Evolutionary conservation across 2,888 invertebrate species (phyloP).

Genomic region (Incurvaria masculella): DNA sequence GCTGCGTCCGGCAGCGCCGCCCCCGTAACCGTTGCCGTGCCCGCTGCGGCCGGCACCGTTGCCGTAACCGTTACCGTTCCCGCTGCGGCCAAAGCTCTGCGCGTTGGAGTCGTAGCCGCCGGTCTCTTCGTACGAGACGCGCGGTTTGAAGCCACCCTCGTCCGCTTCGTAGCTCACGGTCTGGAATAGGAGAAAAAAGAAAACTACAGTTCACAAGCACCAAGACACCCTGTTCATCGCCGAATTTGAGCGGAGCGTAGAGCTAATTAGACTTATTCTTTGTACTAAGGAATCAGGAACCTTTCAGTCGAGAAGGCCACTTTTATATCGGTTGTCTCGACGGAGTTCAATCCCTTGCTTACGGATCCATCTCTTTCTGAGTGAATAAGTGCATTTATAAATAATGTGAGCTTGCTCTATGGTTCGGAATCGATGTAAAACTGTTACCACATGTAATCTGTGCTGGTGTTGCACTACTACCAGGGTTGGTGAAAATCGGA

Average conservation of each 20-base stretch:
- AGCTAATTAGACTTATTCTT: not conserved
- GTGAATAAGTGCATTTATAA: too few relatives aligned
- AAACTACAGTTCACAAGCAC: not conserved
- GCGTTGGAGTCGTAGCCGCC: slow-evolving; percentile 36
- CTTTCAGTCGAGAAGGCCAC: not conserved
- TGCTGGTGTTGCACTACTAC: too few relatives aligned
- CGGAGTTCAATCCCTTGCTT: not conserved
- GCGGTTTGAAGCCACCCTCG: slow-evolving; percentile 62
- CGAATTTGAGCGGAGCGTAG: slow-evolving; percentile 9
- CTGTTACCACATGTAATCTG: too few relatives aligned
- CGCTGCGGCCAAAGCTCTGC: slow-evolving; percentile 18
- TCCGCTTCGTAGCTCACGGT: slow-evolving; percentile 67
- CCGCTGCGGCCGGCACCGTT: slow-evolving; percentile 13
- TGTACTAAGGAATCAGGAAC: not conserved
- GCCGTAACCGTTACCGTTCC: slow-evolving; percentile 15
- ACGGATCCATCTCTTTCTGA: not conserved
- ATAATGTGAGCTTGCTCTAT: too few relatives aligned
- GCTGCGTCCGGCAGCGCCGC: slow-evolving; percentile 18
- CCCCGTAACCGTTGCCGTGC: slow-evolving; percentile 17
- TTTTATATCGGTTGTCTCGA: not conserved
- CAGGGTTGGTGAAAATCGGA: too few relatives aligned
- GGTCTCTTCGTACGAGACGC: slow-evolving; percentile 61
- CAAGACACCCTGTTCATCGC: not conserved
- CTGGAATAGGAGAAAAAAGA: slow-evolving; percentile 24
- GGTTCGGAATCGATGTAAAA: too few relatives aligned